Base-by-base conservation (phyloP, 2,888 invertebrate species). In the Ectropis crepuscularia region DNA sequence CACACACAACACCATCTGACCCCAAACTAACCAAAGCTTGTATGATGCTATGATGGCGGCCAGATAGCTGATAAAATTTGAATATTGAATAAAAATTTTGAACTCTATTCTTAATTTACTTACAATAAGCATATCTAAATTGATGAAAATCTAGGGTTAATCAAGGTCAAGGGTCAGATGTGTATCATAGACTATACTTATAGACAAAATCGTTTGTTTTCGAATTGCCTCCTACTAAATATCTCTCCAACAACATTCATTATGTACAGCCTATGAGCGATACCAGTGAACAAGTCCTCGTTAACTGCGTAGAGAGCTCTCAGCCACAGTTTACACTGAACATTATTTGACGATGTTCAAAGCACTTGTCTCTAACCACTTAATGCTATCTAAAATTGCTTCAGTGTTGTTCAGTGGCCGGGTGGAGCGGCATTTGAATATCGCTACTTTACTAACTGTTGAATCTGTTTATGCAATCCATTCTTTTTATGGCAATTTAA, bases 341-440 rank as follows among this genome's bases (percentile, higher is more conserved):
- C 78, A 80, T 81, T 77, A 82, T 83, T 83, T 74, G 78, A 72
- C 71, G 77, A 79, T 82, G 80, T 74, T 85, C 80, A 80, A 76
- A 80, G 79, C 77, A 81, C 83, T 86, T 78, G 75, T 75, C 78
- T 78, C 74, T 67, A 78, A 80, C 78, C 80, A 81, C 80, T 82
- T 81, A 80, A 77, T 78, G 76, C 74, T 78, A 74, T 78, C 75
- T 77, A 73, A 80, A 81, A 82, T 84, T 81, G 74, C 74, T 74
- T 73, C 75, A 79, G 79, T 78, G 75, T 74, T 73, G 68, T 72
- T 75, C 74, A 69, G 68, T 70, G 70, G 68, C 69, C 65, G 71
- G 73, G 66, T 57, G 71, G 71, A 74, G 73, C 70, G 61, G 65
- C 71, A 76, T 75, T 73, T 65, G 70, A 74, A 75, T 72, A 69